Percentiles rank a stretch among this genome's conserved stretches.
These are phyloP conservation scores for Butorides virescens DNA, from an alignment of 2,113 vertebrate genomes.

Conservation along the genomic window DNA sequence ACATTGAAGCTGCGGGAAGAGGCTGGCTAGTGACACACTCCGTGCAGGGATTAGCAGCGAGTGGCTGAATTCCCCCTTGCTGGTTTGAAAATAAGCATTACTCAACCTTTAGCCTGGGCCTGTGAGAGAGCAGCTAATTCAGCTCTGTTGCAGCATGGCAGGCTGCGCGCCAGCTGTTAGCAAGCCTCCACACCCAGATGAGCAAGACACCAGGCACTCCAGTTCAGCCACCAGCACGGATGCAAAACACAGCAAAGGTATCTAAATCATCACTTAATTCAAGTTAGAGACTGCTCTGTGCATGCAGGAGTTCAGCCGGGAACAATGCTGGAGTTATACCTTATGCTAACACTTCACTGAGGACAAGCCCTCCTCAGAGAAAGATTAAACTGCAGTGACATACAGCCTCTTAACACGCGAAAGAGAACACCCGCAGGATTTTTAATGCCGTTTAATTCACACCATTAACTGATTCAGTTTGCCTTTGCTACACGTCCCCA, in stretches of 20 bases:
- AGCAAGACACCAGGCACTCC: background rate
- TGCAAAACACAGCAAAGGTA: background rate
- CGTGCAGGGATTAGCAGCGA: background rate
- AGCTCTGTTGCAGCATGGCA: background rate
- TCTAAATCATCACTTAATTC: background rate
- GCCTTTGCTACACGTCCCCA: background rate
- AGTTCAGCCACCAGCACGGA: background rate
- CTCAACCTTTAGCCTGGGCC: background rate
- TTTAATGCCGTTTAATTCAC: background rate
- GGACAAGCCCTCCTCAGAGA: background rate
- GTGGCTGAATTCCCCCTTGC: background rate
- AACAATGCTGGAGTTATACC: background rate
- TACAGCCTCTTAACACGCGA: background rate
- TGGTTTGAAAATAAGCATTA: background rate
- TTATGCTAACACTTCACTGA: background rate
- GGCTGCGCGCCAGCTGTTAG: background rate
- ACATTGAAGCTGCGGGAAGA: background rate
- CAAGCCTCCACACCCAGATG: background rate
- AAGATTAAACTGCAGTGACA: background rate
- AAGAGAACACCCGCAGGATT: background rate
- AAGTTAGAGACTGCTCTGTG: background rate
- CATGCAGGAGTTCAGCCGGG: background rate
- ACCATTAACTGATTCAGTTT: background rate
- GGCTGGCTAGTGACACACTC: background rate
- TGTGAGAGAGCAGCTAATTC: background rate